Evolutionary conservation across 2,888 invertebrate species (phyloP).

Genomic region (Julus scandinavius): DNA sequence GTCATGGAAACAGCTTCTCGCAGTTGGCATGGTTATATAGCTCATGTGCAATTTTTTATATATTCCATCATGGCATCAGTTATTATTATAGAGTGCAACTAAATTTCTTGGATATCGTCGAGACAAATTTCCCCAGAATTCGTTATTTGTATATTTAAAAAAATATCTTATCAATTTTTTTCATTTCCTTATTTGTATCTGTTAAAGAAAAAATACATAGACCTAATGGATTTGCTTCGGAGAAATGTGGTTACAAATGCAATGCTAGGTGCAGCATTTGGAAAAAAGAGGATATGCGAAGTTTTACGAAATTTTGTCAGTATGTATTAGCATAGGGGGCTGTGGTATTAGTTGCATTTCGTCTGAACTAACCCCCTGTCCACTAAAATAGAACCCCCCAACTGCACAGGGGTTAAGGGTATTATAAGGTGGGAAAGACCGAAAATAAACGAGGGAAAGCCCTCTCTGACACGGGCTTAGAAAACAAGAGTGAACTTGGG

Average conservation of each 20-base stretch:
- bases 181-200: background rate
- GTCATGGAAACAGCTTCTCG: background rate
- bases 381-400: conserved; percentile 14
- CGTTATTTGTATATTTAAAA: background rate
- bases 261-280: background rate
- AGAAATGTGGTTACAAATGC: background rate
- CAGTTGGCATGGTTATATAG: no score
- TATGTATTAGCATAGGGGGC: background rate
- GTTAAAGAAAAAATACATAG: background rate
- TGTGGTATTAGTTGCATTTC: background rate
- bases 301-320: background rate
- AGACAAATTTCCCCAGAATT: background rate
- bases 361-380: conserved; percentile 8
- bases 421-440: background rate
- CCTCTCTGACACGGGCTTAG: background rate
- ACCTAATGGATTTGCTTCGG: background rate
- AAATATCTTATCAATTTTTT: background rate
- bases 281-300: background rate
- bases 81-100: background rate
- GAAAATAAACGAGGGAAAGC: background rate
- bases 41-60: background rate
- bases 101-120: background rate
- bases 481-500: background rate
- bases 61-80: background rate
- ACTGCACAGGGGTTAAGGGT: background rate